A percentile compares a stretch with the other conserved stretches of the same genome.
Evolutionary conservation across 2,888 invertebrate genomes (phyloP).

Genomic region (Parnassius mnemosyne): DNA sequence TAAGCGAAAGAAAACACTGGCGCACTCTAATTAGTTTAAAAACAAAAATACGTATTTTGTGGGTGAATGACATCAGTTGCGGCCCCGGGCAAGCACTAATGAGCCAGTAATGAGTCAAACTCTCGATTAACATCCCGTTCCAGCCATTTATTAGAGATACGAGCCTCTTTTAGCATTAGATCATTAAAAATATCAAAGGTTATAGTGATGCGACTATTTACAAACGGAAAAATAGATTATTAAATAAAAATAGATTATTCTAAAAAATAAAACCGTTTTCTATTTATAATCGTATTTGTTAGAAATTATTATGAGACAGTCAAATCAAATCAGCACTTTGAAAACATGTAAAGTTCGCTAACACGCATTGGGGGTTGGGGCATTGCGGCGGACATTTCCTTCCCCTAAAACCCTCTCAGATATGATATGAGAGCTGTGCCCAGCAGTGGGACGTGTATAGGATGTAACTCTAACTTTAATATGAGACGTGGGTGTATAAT

Average conservation of each 20-base stretch:
- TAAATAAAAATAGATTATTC: conserved; percentile 1
- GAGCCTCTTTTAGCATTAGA: conserved; percentile 33
- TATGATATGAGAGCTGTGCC: too few species aligned
- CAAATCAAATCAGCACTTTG: too few species aligned
- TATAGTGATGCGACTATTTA: conserved; percentile 35
- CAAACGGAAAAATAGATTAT: conserved; percentile 28
- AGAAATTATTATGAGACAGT: too few species aligned
- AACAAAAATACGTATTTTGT: conserved; percentile 56
- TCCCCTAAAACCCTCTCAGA: too few species aligned
- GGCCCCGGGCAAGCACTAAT: conserved; percentile 56
- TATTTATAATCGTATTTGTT: too few species aligned
- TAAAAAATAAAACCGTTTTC: too few species aligned
- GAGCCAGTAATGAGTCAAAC: conserved; percentile 57
- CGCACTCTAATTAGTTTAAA: conserved; percentile 65
- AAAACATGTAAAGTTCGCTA: too few species aligned
- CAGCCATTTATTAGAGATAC: conserved; percentile 46
- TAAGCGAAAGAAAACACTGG: conserved; percentile 41
- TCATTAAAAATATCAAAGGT: conserved; percentile 56
- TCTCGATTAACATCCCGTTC: conserved; percentile 56
- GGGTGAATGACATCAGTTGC: conserved; percentile 48
- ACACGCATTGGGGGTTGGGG: too few species aligned
- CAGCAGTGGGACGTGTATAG: too few species aligned
- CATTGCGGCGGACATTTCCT: too few species aligned
- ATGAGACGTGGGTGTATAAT: too few species aligned
- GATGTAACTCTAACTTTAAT: too few species aligned